Conservation (phyloP, 2,113 vertebrate genomes). For the Haemorhous mexicanus region DNA sequence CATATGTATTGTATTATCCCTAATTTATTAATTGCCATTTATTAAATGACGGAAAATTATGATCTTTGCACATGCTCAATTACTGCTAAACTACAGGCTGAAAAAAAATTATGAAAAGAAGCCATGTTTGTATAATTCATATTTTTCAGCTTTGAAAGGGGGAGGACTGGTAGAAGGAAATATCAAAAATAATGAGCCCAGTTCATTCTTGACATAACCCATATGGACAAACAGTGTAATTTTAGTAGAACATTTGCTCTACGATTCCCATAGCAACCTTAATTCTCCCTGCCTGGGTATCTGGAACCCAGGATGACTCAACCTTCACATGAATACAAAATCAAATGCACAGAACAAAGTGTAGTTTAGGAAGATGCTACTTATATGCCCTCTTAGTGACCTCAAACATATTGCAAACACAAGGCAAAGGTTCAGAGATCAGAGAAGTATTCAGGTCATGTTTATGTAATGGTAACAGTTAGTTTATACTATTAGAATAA, state of each 20-base stretch:
- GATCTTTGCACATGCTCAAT: not conserved
- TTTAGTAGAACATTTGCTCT: conserved; percentile 3
- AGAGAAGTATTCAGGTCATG: not conserved
- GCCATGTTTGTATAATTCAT: not conserved
- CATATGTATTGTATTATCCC: not conserved
- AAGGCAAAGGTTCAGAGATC: not conserved
- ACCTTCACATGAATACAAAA: not conserved
- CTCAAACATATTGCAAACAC: not conserved
- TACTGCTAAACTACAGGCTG: not conserved
- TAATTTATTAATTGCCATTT: not conserved
- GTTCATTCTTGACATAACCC: not conserved
- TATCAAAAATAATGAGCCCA: not conserved
- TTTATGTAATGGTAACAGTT: not conserved
- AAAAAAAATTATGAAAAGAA: not conserved
- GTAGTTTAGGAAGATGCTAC: not conserved
- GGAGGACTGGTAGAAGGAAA: accelerated
- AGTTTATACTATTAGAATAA: not conserved
- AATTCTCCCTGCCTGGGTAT: conserved; percentile 11
- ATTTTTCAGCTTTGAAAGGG: not conserved
- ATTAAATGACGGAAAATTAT: not conserved
- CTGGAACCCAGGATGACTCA: conserved; percentile 12
- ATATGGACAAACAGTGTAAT: not conserved
- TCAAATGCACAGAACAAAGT: not conserved
- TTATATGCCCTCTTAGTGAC: not conserved
- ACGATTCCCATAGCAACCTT: conserved; percentile 30